Evolutionary conservation across 2,113 vertebrate species (phyloP).

Genomic region (Anoura caudifer): DNA sequence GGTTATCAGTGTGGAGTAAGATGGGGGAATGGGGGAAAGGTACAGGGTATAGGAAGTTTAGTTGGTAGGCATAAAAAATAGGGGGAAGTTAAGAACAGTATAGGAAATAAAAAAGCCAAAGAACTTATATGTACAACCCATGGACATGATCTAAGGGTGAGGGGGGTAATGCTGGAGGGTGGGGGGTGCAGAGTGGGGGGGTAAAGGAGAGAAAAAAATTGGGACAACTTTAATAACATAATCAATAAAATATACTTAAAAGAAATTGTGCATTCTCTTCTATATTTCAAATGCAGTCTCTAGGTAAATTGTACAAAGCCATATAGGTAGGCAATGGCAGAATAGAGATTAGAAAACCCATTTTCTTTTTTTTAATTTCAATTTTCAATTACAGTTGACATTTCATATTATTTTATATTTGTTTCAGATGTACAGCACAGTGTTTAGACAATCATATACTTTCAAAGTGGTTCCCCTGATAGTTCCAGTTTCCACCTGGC

Average conservation of each 20-base stretch:
- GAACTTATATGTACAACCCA: too few species aligned
- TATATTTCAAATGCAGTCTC: not conserved
- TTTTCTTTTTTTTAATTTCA: not conserved
- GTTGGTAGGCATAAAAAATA: too few species aligned
- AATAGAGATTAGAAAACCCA: not conserved
- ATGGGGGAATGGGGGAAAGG: too few species aligned
- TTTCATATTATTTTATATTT: not conserved
- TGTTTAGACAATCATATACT: not conserved
- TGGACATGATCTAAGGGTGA: too few species aligned
- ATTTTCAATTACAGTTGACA: not conserved
- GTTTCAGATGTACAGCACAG: not conserved
- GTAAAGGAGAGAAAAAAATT: too few species aligned
- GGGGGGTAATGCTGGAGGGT: too few species aligned
- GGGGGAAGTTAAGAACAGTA: too few species aligned
- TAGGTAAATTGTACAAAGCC: not conserved
- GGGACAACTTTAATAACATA: too few species aligned
- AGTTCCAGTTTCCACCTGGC: not conserved
- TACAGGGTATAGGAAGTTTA: too few species aligned
- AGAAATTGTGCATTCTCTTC: not conserved
- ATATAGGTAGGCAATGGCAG: not conserved
- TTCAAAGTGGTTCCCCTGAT: not conserved
- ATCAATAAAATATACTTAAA: not conserved
- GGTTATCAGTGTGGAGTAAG: too few species aligned
- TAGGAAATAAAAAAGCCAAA: too few species aligned
- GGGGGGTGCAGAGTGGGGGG: too few species aligned